phyloP scores from a whole-genome alignment of 2,113 vertebrate genomes.

The Colinus virginianus region DNA sequence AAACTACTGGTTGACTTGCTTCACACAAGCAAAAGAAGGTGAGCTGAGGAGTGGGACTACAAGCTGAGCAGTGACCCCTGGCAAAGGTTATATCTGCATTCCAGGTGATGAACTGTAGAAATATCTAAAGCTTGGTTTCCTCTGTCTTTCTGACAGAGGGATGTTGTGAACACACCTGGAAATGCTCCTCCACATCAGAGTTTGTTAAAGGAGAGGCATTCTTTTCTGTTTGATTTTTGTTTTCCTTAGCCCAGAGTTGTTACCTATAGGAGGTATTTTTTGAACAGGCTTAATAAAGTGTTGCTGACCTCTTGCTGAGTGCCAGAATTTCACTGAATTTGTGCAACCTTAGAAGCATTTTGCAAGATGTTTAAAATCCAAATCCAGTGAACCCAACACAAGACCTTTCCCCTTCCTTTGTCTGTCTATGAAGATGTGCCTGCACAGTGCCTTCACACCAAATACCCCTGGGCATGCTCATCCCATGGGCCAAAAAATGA shows the following conservation, averaged over 20 bases:
- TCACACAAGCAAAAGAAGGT: background rate
- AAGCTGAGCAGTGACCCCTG: background rate
- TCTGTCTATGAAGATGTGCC: rapidly evolving
- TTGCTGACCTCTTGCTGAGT: background rate
- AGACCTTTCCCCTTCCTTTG: background rate
- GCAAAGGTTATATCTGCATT: background rate
- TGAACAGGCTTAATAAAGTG: background rate
- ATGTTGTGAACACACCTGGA: background rate
- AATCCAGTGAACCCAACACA: rapidly evolving
- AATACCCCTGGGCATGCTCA: background rate
- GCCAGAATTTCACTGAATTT: background rate
- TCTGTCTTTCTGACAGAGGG: background rate
- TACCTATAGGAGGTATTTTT: background rate
- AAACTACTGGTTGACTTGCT: rapidly evolving
- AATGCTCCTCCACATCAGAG: background rate
- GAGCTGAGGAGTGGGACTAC: background rate
- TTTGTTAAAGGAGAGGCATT: background rate
- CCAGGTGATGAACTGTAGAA: background rate
- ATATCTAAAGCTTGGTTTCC: background rate
- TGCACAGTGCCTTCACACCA: background rate
- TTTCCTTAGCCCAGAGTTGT: background rate
- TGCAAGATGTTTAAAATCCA: background rate
- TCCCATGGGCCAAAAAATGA: background rate
- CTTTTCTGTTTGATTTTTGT: background rate
- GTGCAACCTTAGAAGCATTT: background rate